Base-by-base conservation (phyloP, 2,113 vertebrate species). In the Rhinopomastus cyanomelas region DNA sequence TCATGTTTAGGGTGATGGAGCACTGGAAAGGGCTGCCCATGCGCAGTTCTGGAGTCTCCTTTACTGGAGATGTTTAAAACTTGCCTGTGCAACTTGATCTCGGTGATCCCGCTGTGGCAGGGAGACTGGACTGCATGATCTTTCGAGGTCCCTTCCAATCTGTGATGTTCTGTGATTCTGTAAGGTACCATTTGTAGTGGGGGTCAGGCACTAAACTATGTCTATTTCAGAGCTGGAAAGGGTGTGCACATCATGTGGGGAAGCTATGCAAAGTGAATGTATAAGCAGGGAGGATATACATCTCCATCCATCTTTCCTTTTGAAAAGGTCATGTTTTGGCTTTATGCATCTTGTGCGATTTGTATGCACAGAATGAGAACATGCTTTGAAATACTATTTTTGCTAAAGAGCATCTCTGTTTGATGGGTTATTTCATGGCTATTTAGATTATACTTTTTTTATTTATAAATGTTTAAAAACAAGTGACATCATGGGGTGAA, bases 281-380 rank as follows among this genome's bases (percentile, higher is more conserved):
- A 59, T 17, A 62, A 71, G 15, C n/a, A 8, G 8, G 13, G 19
- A 77, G 10, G 15, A 11, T 55, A 5, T 39, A 65, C 74, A 66
- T 74, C 42, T 89, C 39, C 36, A 81, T 69, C 59, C 36, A 57
- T 84, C 36, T 88, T 36, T 89, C 5, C 12, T 56, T 69, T 89
- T 88, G 49, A 72, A 95, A 93, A 89, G 61, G 44, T 91, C 57
- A 22, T 39, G 34, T 68, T 74, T 91, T 85, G 32, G 53, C 32
- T 37, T 91, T 78, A 42, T 11, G 23, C 39, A 53, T 68, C 34
- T 68, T 68, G 66, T 57, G 27, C 22, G 55, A 39, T 94, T 85
- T 83, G 22, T 89, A 65, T 60, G 30, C 60, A 44, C n/a, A 64
- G 49, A 80, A 39, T 48, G 15, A 71, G 52, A 66, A 60, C 25